phyloP scores from a whole-genome alignment of 2,888 invertebrate species.

The Rhamnusium bicolor region DNA sequence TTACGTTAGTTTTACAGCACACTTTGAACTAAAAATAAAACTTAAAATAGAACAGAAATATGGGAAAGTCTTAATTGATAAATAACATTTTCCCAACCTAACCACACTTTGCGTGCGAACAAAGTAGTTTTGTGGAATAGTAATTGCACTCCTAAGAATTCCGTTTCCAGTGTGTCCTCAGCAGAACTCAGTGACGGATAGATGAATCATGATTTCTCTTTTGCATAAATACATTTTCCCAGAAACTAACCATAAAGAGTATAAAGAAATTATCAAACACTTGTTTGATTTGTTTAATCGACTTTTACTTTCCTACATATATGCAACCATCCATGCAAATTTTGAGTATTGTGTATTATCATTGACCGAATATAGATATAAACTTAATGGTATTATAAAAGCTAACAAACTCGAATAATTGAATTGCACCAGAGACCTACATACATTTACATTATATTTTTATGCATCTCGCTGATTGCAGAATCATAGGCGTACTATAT shows the following conservation, averaged over 20 bases:
- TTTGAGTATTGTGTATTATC: background rate
- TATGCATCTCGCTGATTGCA: too few species aligned
- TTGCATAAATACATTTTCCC: background rate
- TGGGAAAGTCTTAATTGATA: conserved; percentile 22
- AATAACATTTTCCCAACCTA: conserved; percentile 25
- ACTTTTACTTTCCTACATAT: background rate
- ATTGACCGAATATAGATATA: too few species aligned
- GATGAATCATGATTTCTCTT: conserved; percentile 35
- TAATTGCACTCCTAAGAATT: background rate
- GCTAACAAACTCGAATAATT: too few species aligned
- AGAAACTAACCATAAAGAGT: background rate
- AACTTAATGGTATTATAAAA: too few species aligned
- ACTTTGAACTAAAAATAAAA: conserved; percentile 29
- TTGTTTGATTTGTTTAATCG: background rate
- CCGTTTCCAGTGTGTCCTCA: background rate
- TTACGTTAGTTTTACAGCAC: conserved; percentile 15
- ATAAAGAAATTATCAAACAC: background rate
- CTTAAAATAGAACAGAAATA: conserved; percentile 23
- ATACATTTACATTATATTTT: too few species aligned
- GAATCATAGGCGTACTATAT: too few species aligned
- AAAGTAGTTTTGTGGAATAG: background rate
- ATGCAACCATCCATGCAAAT: background rate
- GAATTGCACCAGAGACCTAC: too few species aligned
- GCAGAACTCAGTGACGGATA: background rate
- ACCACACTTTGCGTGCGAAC: conserved; percentile 28